Percentiles rank a stretch among this genome's conserved stretches.
These are phyloP conservation scores for Tuberolachnus salignus DNA, from an alignment of 2,888 invertebrate species.

Conservation along the genomic window DNA sequence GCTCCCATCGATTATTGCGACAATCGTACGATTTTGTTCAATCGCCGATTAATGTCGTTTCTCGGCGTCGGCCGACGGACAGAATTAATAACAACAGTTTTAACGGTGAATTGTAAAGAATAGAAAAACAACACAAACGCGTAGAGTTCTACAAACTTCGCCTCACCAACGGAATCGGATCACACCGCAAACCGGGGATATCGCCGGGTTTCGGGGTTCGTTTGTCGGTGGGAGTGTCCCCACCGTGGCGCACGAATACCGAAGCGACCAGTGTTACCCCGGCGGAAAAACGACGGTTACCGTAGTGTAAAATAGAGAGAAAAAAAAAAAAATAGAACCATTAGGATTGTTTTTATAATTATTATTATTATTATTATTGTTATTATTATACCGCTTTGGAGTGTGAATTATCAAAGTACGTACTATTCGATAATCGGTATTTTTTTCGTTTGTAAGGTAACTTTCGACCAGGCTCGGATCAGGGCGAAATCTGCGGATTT, in stretches of 20 bases:
- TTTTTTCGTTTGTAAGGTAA: background rate
- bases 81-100: background rate
- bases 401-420: background rate
- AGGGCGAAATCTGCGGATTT: background rate
- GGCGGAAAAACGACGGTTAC: background rate
- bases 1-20: too few species aligned
- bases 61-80: background rate
- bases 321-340: too few species aligned
- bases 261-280: conserved; percentile 24
- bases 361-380: too few species aligned
- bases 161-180: conserved; percentile 42
- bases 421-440: background rate
- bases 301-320: background rate
- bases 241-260: background rate
- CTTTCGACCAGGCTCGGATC: background rate
- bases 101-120: too few species aligned
- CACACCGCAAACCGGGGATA: background rate
- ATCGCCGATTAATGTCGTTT: too few species aligned
- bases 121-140: conserved; percentile 9
- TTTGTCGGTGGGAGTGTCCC: background rate
- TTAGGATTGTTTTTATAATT: too few species aligned
- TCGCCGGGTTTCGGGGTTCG: background rate
- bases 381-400: background rate
- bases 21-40: too few species aligned
- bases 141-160: conserved; percentile 44